These are phyloP conservation scores for Verasper variegatus DNA, from an alignment of 2,113 vertebrate genomes.

Conservation along the genomic window DNA sequence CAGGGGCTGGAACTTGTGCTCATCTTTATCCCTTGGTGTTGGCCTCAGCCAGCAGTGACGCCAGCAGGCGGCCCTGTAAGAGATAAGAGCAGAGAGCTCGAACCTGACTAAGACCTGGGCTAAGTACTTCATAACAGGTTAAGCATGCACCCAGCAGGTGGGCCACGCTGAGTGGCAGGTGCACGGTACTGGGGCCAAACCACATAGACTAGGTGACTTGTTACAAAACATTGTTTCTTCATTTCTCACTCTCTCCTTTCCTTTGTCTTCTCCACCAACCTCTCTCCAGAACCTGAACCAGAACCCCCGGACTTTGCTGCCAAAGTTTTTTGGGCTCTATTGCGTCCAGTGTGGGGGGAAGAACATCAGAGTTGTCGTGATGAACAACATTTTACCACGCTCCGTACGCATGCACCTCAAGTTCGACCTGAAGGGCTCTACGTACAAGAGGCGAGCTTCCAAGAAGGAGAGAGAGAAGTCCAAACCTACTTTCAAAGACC, in stretches of 20 bases:
- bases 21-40: conserved; percentile 52
- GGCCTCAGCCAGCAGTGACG: conserved; percentile 48
- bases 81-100: conserved; percentile 19
- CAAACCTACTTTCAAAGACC: conserved; percentile 94
- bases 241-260: background rate
- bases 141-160: conserved; percentile 7
- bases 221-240: background rate
- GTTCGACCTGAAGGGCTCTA: conserved; percentile 97
- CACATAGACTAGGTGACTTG: background rate
- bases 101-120: conserved; percentile 1
- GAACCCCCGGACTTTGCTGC: conserved; percentile 94
- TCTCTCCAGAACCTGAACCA: conserved; percentile 93
- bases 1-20: conserved; percentile 40
- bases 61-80: conserved; percentile 50
- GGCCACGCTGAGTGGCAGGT: conserved; percentile 59
- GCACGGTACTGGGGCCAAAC: conserved; percentile 14
- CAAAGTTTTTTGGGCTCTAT: conserved; percentile 98
- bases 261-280: background rate
- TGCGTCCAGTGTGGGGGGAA: conserved; percentile 97
- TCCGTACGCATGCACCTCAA: conserved; percentile 97
- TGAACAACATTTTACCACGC: conserved; percentile 97
- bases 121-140: conserved; percentile 47
- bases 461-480: conserved; percentile 97
- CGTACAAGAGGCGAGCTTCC: conserved; percentile 94
- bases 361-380: conserved; percentile 95